Evolutionary conservation across 2,113 vertebrate genomes (phyloP), one percentile per base, ranked within the genome.

Genomic region (Odobenus rosmarus): DNA sequence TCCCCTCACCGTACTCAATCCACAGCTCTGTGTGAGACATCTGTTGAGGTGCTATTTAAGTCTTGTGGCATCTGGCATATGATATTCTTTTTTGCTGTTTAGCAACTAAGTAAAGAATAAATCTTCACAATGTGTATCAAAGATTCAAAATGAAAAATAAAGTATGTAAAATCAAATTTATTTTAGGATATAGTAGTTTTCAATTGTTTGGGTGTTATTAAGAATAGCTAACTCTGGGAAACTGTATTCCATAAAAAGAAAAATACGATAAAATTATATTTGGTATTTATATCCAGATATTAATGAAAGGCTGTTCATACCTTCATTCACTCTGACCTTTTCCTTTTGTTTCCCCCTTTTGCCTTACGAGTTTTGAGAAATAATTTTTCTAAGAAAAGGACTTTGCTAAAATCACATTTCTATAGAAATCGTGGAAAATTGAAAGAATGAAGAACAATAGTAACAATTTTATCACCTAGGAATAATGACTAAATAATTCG

Each of bases 21-120:
- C 71, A 23, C 74, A 95, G 85, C 77, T 81, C 71, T n/a, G 12
- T 42, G 51, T 64, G 74, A 55, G 51, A 69, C 96, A 93, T 96
- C 96, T 97, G 96, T 28, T 76, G 59, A 95, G 76, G 71, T 79
- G 24, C 89, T 96, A 62, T 96, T 96, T 89, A 91, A 84, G 74
- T 95, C 95, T n/a, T 46, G 71, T 79, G 83, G 92, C 82, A 87
- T 57, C 72, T 79, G 96, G 92, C 95, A 95, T 94, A 81, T 95
- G 97, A 74, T 81, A 33, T 64, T 93, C 57, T 90, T 57, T 91
- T 55, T 39, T 94, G 81, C 82, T 88, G 2, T 94, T 94, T 95
- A 71, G 76, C 64, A 92, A 59, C 85, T 86, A 81, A 83, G 36
- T 93, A 53, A 67, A 59, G 87, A 76, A 86, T 92, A 93, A 91